phyloP scores from a whole-genome alignment of 2,797 vertebrate species.

The Notolepis coatsorum region DNA sequence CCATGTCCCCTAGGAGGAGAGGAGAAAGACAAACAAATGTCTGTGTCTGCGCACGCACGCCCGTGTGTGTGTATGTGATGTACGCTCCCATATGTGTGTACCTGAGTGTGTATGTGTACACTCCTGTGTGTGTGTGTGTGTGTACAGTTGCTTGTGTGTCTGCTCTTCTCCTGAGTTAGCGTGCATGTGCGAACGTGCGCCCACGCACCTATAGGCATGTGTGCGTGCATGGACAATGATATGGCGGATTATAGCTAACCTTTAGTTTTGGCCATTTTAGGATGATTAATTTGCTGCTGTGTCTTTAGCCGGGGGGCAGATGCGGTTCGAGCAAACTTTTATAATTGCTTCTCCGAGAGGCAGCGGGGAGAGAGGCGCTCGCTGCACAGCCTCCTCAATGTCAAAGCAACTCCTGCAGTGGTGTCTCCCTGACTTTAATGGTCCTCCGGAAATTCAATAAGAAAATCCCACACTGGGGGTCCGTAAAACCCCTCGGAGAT shows the following conservation, averaged over 20 bases:
- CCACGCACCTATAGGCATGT: no score
- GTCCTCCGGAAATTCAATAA: no score
- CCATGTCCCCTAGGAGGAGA: constrained; percentile 69
- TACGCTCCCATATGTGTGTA: no score
- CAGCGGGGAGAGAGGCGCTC: constrained; percentile 10
- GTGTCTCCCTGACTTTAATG: no score
- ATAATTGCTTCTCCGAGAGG: constrained; percentile 68
- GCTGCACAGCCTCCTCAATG: constrained; percentile 72
- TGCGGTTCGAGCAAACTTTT: constrained; percentile 65
- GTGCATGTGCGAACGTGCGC: not conserved
- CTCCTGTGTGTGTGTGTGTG: constrained; percentile 16
- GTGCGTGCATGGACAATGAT: constrained; percentile 55
- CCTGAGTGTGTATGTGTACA: constrained; percentile 13
- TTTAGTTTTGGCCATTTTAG: constrained; percentile 75
- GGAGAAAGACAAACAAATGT: constrained; percentile 38
- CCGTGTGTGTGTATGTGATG: not conserved
- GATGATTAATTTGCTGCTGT: constrained; percentile 77
- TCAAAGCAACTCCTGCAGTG: constrained; percentile 52
- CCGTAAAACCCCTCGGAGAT: no score
- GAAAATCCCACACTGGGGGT: no score
- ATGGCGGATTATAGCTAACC: constrained; percentile 70
- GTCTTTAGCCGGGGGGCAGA: constrained; percentile 72
- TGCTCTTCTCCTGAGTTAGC: no score
- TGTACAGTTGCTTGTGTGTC: no score
- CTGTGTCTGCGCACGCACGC: not conserved